Evolutionary conservation across 2,113 vertebrate species (phyloP).

Genomic region (Pimephales promelas): DNA sequence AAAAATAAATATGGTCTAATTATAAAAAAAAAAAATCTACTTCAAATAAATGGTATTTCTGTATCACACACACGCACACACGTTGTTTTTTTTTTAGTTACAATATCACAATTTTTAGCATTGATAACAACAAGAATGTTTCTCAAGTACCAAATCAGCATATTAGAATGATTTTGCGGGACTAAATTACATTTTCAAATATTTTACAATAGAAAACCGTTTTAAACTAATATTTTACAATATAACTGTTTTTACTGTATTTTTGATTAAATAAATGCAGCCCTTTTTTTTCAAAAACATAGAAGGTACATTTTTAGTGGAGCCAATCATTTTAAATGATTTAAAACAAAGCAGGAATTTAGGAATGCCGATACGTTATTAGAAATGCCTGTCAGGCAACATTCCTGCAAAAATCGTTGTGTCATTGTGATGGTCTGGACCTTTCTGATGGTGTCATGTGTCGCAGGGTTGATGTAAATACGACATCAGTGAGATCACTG

Average conservation of each 20-base stretch:
- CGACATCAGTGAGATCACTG: slow-evolving; percentile 27
- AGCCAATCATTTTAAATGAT: neutral
- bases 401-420: neutral
- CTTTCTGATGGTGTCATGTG: neutral
- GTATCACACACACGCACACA: too few relatives aligned
- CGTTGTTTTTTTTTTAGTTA: too few relatives aligned
- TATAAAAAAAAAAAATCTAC: neutral
- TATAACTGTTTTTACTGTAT: neutral
- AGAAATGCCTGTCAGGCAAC: neutral
- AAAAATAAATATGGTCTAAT: neutral
- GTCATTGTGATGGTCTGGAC: neutral
- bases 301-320: neutral
- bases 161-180: neutral
- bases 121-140: neutral
- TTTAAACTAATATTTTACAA: neutral
- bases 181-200: neutral
- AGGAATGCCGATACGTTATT: neutral
- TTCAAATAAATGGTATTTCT: neutral
- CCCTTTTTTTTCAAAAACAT: too few relatives aligned
- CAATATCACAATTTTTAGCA: too few relatives aligned
- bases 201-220: neutral
- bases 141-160: neutral
- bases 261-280: neutral
- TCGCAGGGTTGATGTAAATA: neutral
- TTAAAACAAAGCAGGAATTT: neutral